Base-by-base conservation (phyloP, 2,888 invertebrate genomes). In the Volucella zonaria region DNA sequence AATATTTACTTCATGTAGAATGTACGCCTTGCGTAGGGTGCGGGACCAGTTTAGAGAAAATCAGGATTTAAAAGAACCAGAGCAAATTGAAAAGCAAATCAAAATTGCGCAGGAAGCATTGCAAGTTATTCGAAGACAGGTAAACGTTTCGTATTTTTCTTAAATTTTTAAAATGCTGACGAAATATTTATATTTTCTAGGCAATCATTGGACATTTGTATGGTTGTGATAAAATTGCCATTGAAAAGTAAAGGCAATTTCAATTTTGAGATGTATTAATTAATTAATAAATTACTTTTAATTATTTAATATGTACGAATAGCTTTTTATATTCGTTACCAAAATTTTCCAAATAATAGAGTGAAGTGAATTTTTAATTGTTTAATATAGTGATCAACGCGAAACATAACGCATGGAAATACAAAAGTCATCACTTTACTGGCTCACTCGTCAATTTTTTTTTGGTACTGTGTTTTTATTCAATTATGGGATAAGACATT, bases 151-250 rank as follows among this genome's bases (percentile, higher is more conserved):
- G n/a, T 6, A 56, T 10, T 8, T 62, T 49, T 23, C 12, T 10
- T 18, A 49, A 76, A 2, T 10, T 0, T 15, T 49, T 47, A 4
- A n/a, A 52, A 1, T 38, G 18, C 1, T 74, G 43, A 51, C 49
- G 67, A 9, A 61, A 45, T n/a, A 9, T 38, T 23, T 31, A 2
- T 59, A 4, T 3, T 15, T 66, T 80, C 43, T 42, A 83, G 83
- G 83, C 58, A 67, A 80, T 83, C 47, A 76, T 83, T 61, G 83
- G 83, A 6, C 75, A 83, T 67, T 49, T 83, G 52, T 83, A 80
- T 31, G 54, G 61, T n/a, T 64, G 64, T 51, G 80, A 83, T n/a
- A 83, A 83, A 56, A 66, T 80, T 38, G 80, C 71, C 3, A 40
- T 83, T 9, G 83, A 83, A 54, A 67, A 83, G 14, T 83, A 79